These are phyloP conservation scores for Monochamus alternatus DNA, from an alignment of 2,888 invertebrate genomes.

Conservation along the genomic window DNA sequence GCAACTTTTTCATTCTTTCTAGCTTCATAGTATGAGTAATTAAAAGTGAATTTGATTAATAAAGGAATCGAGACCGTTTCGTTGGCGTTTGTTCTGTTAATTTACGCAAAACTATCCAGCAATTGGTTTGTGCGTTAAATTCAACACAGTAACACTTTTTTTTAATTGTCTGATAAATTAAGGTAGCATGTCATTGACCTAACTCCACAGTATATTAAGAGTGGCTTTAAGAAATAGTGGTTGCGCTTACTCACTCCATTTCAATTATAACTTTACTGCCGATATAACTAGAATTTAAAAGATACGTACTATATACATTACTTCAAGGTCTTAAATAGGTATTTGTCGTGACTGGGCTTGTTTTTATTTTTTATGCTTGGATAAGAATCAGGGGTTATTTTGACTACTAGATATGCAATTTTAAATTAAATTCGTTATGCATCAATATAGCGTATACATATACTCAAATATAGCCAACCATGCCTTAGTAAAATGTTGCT, in stretches of 20 bases:
- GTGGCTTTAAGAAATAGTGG: neutral
- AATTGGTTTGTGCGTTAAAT: neutral
- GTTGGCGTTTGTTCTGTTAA: neutral
- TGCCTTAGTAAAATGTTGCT: too few relatives aligned
- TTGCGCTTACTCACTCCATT: conserved; percentile 1
- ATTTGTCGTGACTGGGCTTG: too few relatives aligned
- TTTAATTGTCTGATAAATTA: neutral
- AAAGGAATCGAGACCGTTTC: neutral
- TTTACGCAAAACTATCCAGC: too few relatives aligned
- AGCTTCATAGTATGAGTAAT: neutral
- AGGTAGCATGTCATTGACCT: neutral
- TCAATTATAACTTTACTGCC: neutral
- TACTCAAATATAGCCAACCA: too few relatives aligned
- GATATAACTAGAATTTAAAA: too few relatives aligned
- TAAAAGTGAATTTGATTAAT: neutral
- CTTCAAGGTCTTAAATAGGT: too few relatives aligned
- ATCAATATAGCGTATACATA: too few relatives aligned
- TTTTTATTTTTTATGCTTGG: too few relatives aligned
- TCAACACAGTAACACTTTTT: neutral
- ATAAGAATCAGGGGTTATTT: too few relatives aligned
- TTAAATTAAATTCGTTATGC: too few relatives aligned
- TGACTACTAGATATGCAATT: too few relatives aligned
- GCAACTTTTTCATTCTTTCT: neutral
- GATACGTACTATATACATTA: too few relatives aligned
- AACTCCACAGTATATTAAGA: neutral